Conservation (phyloP, 2,888 invertebrate genomes). For the Nemurella pictetii region DNA sequence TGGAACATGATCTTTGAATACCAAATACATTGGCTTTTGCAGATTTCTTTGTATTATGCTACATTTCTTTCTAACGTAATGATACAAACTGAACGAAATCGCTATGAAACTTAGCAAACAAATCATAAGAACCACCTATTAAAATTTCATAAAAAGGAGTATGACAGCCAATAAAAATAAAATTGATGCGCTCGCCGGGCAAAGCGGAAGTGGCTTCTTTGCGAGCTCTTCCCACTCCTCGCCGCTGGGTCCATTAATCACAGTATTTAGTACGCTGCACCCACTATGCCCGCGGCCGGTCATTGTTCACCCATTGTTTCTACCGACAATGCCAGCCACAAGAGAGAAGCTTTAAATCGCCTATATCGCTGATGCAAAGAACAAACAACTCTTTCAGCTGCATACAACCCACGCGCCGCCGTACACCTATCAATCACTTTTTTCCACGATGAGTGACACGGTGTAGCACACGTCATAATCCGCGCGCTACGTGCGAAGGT, state of each 20-base stretch:
- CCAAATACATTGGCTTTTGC: too few species aligned
- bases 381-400: slow-evolving; percentile 5
- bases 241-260: neutral
- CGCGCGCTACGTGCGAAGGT: neutral
- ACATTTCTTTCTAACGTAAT: too few species aligned
- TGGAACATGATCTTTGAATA: too few species aligned
- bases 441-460: neutral
- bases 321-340: neutral
- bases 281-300: neutral
- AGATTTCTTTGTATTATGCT: too few species aligned
- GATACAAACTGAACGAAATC: too few species aligned
- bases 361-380: slow-evolving; percentile 8
- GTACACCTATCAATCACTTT: neutral
- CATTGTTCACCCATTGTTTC: slow-evolving; percentile 16
- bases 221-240: neutral
- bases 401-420: neutral
- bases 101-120: too few species aligned
- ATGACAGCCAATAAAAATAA: neutral
- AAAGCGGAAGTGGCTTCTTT: neutral
- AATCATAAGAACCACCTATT: neutral
- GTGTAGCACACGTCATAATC: neutral
- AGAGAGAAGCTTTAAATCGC: slow-evolving; percentile 2
- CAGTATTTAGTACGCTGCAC: neutral
- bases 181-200: neutral
- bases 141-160: too few species aligned